These are phyloP conservation scores for Actinostola sp. DNA, from an alignment of 92 coral and sea anemone species.

Conservation along the genomic window DNA sequence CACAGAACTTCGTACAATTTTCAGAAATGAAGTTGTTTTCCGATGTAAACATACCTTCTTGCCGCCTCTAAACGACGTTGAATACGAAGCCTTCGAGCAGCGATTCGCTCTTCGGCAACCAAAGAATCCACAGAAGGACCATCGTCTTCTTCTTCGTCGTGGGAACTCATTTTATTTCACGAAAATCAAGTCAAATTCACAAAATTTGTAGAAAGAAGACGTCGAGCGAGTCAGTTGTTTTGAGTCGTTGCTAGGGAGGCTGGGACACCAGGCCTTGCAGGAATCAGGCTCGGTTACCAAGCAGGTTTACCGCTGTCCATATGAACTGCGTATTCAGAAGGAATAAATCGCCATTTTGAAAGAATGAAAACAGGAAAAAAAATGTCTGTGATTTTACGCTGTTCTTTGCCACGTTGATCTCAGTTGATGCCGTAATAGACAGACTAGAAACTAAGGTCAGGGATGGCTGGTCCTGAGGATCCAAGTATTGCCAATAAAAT, in stretches of 20 bases:
- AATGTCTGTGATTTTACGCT: neutral
- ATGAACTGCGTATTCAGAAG: neutral
- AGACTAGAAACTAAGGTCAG: neutral
- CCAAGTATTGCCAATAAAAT: conserved; percentile 67
- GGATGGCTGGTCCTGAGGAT: neutral
- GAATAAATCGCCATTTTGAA: conserved; percentile 17
- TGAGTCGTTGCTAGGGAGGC: conserved; percentile 52
- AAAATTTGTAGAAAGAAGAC: neutral
- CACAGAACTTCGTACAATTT: too few relatives aligned
- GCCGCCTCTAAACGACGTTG: conserved; percentile 95
- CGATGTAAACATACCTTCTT: conserved; percentile 58
- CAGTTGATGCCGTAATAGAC: neutral
- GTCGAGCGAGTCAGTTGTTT: conserved; percentile 2
- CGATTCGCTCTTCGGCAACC: conserved; percentile 93
- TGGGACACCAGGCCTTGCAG: neutral
- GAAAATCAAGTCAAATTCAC: conserved; percentile 1
- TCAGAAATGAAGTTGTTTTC: too few relatives aligned
- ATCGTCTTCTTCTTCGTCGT: conserved; percentile 96
- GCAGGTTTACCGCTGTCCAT: conserved; percentile 8
- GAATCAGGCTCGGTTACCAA: conserved; percentile 11
- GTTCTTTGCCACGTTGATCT: neutral
- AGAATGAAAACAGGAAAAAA: neutral
- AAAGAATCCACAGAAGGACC: conserved; percentile 98
- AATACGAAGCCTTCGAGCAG: conserved; percentile 95
- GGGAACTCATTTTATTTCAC: conserved; percentile 62